Evolutionary conservation across 2,888 invertebrate species (phyloP), one percentile per base, ranked within the genome.

Genomic region (Metacarcinus magister): DNA sequence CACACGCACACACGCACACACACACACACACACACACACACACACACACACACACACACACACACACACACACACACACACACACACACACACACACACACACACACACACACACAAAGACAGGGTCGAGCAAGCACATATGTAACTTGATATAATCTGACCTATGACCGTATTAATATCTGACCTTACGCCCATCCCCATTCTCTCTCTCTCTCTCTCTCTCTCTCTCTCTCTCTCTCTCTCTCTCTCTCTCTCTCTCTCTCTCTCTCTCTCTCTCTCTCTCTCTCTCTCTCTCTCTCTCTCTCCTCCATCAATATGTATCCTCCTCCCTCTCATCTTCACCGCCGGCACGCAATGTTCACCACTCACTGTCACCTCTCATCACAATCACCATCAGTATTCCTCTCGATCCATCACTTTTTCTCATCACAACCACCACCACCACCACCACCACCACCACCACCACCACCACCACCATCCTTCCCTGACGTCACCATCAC

Each of bases 381-480:
- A 82, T 82, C 82, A 82, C 82, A 28, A 82, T 82, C 82, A 28
- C 82, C 82, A 82, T 82, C 82, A 28, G 82, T 82, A 82, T 32
- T 0, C 82, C 32, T 82, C 82, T 82, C 82, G 82, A 82, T 82
- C 32, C 82, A 32, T 82, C 82, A 23, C n/a, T 16, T 60, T 60
- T 19, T 2, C 16, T n/a, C n/a, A n/a, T n/a, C n/a, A n/a, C n/a
- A n/a, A n/a, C n/a, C 67, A 67, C n/a, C 67, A 23, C 19, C n/a
- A 32, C 10, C 82, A 82, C 82, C 28, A 82, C 82, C 82, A 28
- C 82, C 82, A 32, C 32, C 82, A 28, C 32, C 32, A 32, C 82
- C 28, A 28, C 82, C 32, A 28, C 32, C 82, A 28, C 28, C 82
- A 32, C 82, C 82, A 28, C 82, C 82, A 82, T n/a, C 82, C 82